Base-by-base conservation (phyloP, 2,113 vertebrate genomes). In the Polyodon spathula region DNA sequence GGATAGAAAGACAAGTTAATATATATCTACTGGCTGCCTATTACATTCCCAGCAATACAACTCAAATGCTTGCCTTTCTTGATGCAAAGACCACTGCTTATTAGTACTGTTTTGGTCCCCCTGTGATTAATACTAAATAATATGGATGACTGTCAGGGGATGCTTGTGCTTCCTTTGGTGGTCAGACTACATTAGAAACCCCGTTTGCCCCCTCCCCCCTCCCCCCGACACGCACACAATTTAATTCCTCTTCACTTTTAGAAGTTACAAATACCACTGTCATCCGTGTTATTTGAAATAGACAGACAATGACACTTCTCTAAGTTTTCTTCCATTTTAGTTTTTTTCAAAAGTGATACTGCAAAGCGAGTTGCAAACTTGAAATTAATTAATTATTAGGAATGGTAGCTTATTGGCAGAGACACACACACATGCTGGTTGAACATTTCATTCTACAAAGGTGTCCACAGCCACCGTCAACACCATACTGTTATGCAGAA, bases 111-210 rank as follows among this genome's bases (percentile, higher is more conserved):
- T 6, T 8, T 54, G 17, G 9, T 16, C 17, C 40, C 40, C 14
- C 54, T 58, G 48, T 42, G 40, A 43, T 64, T 48, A 54, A 51
- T 3, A 40, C 63, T 54, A 57, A 64, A 54, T 64, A 17, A 54
- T 43, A n/a, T 2, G 3, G 40, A 38, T 59, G 50, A 39, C 40
- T 51, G 40, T 16, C 17, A 54, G 51, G 17, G 10, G n/a, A 50
- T 10, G 6, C 39, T 40, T 16, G 14, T 27, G 10, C 46, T 53
- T 48, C 15, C 27, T 46, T 50, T 4, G 4, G 46, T 12, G 11
- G 40, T 64, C 51, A 59, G n/a, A n/a, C n/a, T n/a, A n/a, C n/a
- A n/a, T n/a, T n/a, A n/a, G n/a, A n/a, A n/a, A n/a, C n/a, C n/a
- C n/a, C n/a, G n/a, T n/a, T n/a, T n/a, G n/a, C n/a, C n/a, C n/a